These are phyloP conservation scores for Coregonus suidteri DNA, from an alignment of 2,797 vertebrate genomes.

Conservation along the genomic window DNA sequence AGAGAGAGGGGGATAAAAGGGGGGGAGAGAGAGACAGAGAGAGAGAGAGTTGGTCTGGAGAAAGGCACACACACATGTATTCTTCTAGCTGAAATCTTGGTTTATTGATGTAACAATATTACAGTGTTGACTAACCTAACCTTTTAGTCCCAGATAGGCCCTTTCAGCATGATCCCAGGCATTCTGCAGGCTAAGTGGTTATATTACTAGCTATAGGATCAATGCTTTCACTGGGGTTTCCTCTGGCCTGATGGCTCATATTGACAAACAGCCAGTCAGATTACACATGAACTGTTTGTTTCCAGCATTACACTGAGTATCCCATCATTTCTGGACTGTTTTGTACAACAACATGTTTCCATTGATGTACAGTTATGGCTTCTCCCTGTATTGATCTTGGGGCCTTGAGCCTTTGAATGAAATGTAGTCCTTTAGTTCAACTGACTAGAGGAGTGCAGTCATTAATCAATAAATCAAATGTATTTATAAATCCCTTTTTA, in stretches of 20 bases:
- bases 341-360: slow-evolving; percentile 30
- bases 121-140: neutral
- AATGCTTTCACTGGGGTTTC: slow-evolving; percentile 6
- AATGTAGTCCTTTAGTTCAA: slow-evolving; percentile 31
- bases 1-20: neutral
- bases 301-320: slow-evolving; percentile 2
- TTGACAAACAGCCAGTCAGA: slow-evolving; percentile 7
- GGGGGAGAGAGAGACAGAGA: neutral
- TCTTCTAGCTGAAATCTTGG: no score
- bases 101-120: neutral
- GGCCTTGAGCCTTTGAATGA: slow-evolving; percentile 24
- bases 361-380: slow-evolving; percentile 32
- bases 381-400: slow-evolving; percentile 49
- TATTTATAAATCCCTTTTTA: no score
- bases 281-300: slow-evolving; percentile 13
- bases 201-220: neutral
- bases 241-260: neutral
- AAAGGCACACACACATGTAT: no score
- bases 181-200: neutral
- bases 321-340: slow-evolving; percentile 13
- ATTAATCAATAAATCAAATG: neutral
- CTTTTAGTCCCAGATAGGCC: neutral
- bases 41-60: neutral
- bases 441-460: slow-evolving; percentile 21
- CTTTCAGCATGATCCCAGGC: neutral